phyloP scores from a whole-genome alignment of 2,888 invertebrate species.

The Nebria salina region DNA sequence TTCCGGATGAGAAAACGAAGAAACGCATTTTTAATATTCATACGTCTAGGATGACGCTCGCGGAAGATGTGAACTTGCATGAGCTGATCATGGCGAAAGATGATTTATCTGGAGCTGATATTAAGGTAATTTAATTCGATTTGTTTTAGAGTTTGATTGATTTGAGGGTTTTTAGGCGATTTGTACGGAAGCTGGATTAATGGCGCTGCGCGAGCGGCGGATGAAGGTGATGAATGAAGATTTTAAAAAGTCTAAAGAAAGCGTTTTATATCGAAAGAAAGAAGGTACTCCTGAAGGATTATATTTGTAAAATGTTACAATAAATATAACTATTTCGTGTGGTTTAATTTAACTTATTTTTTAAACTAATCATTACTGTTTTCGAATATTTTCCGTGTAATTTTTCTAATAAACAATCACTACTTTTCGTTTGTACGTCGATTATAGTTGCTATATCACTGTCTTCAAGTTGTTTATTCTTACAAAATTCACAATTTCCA shows the following conservation, averaged over 20 bases:
- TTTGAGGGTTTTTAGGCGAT: conserved; percentile 78
- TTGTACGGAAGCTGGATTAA: conserved; percentile 98
- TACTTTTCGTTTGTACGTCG: conserved; percentile 55
- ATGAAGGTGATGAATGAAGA: conserved; percentile 99
- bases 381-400: conserved; percentile 52
- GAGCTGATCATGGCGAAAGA: conserved; percentile 99
- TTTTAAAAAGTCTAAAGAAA: conserved; percentile 99
- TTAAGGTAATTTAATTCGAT: conserved; percentile 71
- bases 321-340: conserved; percentile 21
- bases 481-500: conserved; percentile 53
- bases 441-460: conserved; percentile 53
- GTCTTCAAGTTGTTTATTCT: conserved; percentile 48
- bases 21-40: conserved; percentile 97
- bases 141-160: background rate
- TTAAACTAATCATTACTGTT: conserved; percentile 51
- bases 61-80: conserved; percentile 93
- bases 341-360: conserved; percentile 40
- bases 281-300: conserved; percentile 99
- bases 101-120: conserved; percentile 97
- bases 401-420: conserved; percentile 51
- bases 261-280: conserved; percentile 98
- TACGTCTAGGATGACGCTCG: conserved; percentile 98
- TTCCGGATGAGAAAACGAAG: conserved; percentile 99
- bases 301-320: conserved; percentile 78
- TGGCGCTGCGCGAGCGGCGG: conserved; percentile 96